phyloP scores from a whole-genome alignment of 2,888 invertebrate species.

The Diadegma fenestrale region DNA sequence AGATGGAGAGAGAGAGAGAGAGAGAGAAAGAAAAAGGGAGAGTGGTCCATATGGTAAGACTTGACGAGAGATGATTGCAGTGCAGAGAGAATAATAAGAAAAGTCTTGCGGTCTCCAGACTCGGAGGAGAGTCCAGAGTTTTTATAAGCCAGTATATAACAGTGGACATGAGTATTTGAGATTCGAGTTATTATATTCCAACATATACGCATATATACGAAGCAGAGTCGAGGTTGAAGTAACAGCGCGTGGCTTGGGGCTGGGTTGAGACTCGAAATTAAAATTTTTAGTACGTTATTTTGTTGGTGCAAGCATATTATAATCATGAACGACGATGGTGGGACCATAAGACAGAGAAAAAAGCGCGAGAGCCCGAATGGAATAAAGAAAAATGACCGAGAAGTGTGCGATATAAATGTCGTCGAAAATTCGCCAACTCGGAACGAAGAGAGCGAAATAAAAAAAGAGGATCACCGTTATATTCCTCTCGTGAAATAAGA shows the following conservation, averaged over 20 bases:
- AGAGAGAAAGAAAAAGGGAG: neutral
- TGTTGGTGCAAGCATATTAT: slow-evolving; percentile 50
- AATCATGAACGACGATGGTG: slow-evolving; percentile 54
- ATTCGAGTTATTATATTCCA: slow-evolving; percentile 43
- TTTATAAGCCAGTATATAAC: slow-evolving; percentile 18
- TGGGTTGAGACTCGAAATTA: slow-evolving; percentile 51
- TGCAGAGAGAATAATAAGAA: slow-evolving; percentile 50
- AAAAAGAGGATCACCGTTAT: slow-evolving; percentile 51
- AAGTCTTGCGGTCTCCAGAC: slow-evolving; percentile 33
- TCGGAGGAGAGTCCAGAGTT: neutral
- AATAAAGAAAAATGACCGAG: slow-evolving; percentile 32
- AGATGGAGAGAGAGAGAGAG: neutral
- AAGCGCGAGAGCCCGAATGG: slow-evolving; percentile 26
- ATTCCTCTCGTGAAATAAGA: slow-evolving; percentile 46
- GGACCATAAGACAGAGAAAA: slow-evolving; percentile 28
- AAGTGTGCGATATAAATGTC: slow-evolving; percentile 43
- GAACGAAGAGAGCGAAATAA: slow-evolving; percentile 45
- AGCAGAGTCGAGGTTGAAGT: neutral
- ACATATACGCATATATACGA: slow-evolving; percentile 12
- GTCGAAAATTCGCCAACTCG: slow-evolving; percentile 46
- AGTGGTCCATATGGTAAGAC: slow-evolving; percentile 9
- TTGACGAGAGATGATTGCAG: slow-evolving; percentile 50
- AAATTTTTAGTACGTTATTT: slow-evolving; percentile 59
- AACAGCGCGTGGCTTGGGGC: slow-evolving; percentile 13
- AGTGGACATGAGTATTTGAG: slow-evolving; percentile 2